phyloP scores from a whole-genome alignment of 2,797 vertebrate species.

The Macroramphosus scolopax region DNA sequence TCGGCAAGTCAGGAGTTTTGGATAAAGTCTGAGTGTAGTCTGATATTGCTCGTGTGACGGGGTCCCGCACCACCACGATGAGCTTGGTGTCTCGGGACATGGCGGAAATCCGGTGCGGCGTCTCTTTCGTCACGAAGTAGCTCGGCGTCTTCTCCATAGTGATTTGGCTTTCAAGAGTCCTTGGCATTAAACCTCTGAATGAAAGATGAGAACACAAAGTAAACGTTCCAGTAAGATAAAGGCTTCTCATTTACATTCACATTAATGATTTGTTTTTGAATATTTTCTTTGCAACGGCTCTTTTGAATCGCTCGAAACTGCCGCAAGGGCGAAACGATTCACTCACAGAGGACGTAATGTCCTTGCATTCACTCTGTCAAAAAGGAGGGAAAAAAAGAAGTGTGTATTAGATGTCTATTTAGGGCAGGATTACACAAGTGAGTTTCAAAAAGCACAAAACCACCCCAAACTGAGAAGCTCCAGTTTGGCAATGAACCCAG shows the following conservation, averaged over 20 bases:
- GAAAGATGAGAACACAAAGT: conserved; percentile 45
- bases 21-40: conserved; percentile 93
- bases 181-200: conserved; percentile 88
- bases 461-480: conserved; percentile 27
- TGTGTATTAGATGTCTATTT: conserved; percentile 28
- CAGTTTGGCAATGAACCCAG: conserved; percentile 47
- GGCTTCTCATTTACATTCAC: conserved; percentile 30
- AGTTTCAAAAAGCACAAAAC: conserved; percentile 26
- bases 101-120: conserved; percentile 83
- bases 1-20: conserved; percentile 91
- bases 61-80: conserved; percentile 92
- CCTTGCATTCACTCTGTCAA: conserved; percentile 41
- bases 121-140: conserved; percentile 92
- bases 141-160: conserved; percentile 95
- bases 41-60: conserved; percentile 90
- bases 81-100: conserved; percentile 89
- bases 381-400: conserved; percentile 24
- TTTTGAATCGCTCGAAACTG: conserved; percentile 15
- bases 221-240: conserved; percentile 14
- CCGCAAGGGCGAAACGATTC: conserved; percentile 10
- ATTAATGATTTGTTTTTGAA: conserved; percentile 16
- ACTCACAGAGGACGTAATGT: conserved; percentile 29
- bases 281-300: too few relatives aligned
- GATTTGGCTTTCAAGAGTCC: conserved; percentile 89
- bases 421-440: conserved; percentile 43